These are phyloP conservation scores for Brachyistius frenatus DNA, from an alignment of 2,113 vertebrate genomes.

Conservation along the genomic window DNA sequence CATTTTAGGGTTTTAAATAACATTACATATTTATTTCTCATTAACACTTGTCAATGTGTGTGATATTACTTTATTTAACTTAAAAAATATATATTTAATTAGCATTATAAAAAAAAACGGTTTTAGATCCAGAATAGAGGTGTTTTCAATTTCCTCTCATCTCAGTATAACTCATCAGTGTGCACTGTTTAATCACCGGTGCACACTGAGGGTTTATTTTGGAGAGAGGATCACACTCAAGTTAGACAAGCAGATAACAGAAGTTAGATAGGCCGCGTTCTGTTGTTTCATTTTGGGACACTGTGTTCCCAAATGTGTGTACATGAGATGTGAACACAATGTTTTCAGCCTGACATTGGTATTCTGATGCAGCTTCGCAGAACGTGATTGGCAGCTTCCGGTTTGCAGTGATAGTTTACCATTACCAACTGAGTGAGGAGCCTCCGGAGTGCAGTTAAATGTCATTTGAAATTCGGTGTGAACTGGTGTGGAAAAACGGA, in stretches of 20 bases:
- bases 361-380: conserved; percentile 2
- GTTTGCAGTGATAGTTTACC: conserved; percentile 14
- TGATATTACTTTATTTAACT: not conserved
- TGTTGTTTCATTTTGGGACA: not conserved
- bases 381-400: conserved; percentile 12
- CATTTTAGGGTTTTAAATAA: not conserved
- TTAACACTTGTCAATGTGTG: not conserved
- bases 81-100: not conserved
- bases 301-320: not conserved
- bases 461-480: conserved; percentile 15
- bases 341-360: not conserved
- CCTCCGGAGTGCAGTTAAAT: conserved; percentile 7
- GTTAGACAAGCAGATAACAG: not conserved
- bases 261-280: not conserved
- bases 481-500: not conserved
- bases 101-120: too few relatives aligned
- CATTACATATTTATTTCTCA: not conserved
- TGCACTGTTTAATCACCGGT: not conserved
- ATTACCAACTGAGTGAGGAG: not conserved
- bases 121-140: not conserved
- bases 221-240: not conserved
- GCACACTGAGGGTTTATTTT: not conserved
- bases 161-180: not conserved
- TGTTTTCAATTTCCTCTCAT: not conserved
- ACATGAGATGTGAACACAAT: not conserved